Percentiles rank a stretch among this genome's conserved stretches.
Evolutionary conservation across 1,140 invertebrate species (phyloP).

Genomic region (Hyles vespertilio): DNA sequence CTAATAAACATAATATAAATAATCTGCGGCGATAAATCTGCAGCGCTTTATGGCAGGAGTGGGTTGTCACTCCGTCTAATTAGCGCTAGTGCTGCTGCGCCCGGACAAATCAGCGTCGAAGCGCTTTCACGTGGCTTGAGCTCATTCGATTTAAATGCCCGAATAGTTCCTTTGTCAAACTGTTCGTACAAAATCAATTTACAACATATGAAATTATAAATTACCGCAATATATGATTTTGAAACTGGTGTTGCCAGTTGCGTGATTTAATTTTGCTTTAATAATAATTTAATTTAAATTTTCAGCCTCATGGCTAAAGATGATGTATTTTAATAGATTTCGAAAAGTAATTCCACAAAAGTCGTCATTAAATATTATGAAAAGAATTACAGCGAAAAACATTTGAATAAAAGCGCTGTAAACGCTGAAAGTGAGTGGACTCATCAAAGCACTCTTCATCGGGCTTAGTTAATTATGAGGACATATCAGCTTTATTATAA

Average conservation of each 20-base stretch:
- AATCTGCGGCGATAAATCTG: conserved; percentile 74
- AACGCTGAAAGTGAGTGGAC: conserved; percentile 26
- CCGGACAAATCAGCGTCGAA: conserved; percentile 37
- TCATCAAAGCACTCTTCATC: conserved; percentile 71
- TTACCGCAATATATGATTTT: no score
- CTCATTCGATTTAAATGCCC: not conserved
- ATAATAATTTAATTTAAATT: no score
- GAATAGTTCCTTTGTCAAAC: conserved; percentile 1
- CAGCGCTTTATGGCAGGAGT: conserved; percentile 73
- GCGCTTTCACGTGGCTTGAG: conserved; percentile 26
- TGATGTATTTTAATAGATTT: no score
- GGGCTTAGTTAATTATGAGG: conserved; percentile 74
- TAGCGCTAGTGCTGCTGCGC: conserved; percentile 65
- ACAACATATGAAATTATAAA: no score
- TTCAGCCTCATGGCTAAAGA: no score
- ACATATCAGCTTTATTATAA: conserved; percentile 75
- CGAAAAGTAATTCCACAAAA: no score
- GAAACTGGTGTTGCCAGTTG: no score
- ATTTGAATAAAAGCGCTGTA: conserved; percentile 39
- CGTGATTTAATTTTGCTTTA: no score
- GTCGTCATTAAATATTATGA: no score
- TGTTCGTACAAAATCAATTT: no score
- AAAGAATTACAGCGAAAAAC: no score
- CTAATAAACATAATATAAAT: conserved; percentile 76
- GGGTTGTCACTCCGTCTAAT: conserved; percentile 74